phyloP scores from a whole-genome alignment of 2,797 vertebrate genomes.

The Denticeps clupeoides region DNA sequence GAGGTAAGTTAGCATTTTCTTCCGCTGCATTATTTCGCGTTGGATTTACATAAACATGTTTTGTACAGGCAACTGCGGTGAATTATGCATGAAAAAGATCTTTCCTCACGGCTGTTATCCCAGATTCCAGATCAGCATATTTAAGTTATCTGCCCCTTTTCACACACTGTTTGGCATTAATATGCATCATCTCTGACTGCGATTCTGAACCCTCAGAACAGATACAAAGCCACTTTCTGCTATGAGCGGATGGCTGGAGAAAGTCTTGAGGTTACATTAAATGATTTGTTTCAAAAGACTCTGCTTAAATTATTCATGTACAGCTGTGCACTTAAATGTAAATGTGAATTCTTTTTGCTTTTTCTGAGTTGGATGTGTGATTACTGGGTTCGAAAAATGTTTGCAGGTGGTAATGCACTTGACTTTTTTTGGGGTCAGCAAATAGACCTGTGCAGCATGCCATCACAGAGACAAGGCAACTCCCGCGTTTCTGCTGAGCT shows the following conservation, averaged over 20 bases:
- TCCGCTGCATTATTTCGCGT: conserved; percentile 50
- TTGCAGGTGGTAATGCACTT: too few relatives aligned
- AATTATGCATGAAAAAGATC: conserved; percentile 47
- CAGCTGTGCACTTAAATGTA: conserved; percentile 1
- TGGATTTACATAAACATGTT: conserved; percentile 57
- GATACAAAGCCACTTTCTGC: conserved; percentile 2
- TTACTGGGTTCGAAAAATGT: too few relatives aligned
- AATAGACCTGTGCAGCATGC: not conserved
- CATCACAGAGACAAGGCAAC: not conserved
- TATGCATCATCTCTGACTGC: conserved; percentile 10
- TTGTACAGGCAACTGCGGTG: conserved; percentile 40
- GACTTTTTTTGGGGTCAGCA: not conserved
- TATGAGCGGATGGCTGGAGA: not conserved
- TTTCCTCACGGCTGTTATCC: conserved; percentile 1
- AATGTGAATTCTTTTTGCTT: not conserved
- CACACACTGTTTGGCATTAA: conserved; percentile 20
- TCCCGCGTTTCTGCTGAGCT: not conserved
- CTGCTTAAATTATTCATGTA: conserved; percentile 15
- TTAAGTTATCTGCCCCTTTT: conserved; percentile 11
- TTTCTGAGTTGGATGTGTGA: too few relatives aligned
- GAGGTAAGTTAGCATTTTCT: conserved; percentile 50
- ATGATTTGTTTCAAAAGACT: conserved; percentile 6
- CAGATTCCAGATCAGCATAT: conserved; percentile 16
- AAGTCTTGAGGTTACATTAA: conserved; percentile 4
- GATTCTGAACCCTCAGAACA: conserved; percentile 12